Evolutionary conservation across 1,140 invertebrate genomes (phyloP).

Genomic region (Cardiocondyla obscurior): DNA sequence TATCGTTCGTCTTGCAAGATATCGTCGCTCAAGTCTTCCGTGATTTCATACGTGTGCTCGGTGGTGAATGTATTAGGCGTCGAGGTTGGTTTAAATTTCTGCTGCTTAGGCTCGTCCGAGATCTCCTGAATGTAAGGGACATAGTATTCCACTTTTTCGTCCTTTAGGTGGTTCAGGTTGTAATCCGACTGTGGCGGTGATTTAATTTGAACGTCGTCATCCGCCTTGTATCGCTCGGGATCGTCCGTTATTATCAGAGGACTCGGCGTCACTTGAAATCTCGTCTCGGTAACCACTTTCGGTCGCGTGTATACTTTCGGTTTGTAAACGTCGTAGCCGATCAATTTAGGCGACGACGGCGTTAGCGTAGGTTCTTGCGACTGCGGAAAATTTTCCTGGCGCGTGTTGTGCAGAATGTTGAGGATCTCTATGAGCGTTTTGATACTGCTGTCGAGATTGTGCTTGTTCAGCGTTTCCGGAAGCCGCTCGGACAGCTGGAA

Average conservation of each 20-base stretch:
- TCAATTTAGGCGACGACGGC: slow-evolving; percentile 31
- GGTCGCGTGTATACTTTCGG: slow-evolving; percentile 64
- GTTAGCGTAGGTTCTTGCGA: not conserved
- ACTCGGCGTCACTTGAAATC: slow-evolving; percentile 74
- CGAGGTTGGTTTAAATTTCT: slow-evolving; percentile 8
- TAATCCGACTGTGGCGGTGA: slow-evolving; percentile 1
- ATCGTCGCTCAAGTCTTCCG: slow-evolving; percentile 72
- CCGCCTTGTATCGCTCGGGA: slow-evolving; percentile 57
- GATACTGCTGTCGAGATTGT: slow-evolving; percentile 91
- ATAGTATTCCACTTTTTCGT: slow-evolving; percentile 77
- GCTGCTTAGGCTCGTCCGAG: slow-evolving; percentile 62
- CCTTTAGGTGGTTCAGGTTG: slow-evolving; percentile 42
- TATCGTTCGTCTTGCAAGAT: slow-evolving; percentile 69
- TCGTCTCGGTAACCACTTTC: slow-evolving; percentile 78
- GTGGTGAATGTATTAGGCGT: slow-evolving; percentile 51
- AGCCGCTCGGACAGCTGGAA: slow-evolving; percentile 89
- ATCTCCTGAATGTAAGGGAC: slow-evolving; percentile 76
- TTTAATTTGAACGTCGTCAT: not conserved
- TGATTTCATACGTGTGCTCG: slow-evolving; percentile 72
- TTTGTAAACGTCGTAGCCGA: slow-evolving; percentile 67
- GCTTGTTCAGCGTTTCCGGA: slow-evolving; percentile 88
- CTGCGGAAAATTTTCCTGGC: slow-evolving; percentile 59
- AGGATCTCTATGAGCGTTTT: slow-evolving; percentile 90
- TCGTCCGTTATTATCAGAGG: slow-evolving; percentile 67
- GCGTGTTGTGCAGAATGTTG: slow-evolving; percentile 85